Percentiles rank a stretch among this genome's conserved stretches.
Conservation (phyloP, 2,113 vertebrate genomes). For the Coptodon rendalli region DNA sequence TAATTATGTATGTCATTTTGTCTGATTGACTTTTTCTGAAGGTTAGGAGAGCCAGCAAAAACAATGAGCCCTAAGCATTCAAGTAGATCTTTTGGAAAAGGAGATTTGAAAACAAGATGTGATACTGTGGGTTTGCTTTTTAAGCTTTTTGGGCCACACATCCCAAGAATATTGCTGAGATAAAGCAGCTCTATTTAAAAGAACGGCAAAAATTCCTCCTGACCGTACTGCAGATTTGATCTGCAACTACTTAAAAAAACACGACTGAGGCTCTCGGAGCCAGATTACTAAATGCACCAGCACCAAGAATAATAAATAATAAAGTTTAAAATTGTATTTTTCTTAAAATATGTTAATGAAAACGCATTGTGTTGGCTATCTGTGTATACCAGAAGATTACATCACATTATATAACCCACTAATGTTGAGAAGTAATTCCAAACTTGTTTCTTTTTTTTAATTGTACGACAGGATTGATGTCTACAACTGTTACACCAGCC, state of each 20-base stretch:
- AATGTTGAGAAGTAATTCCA: not conserved
- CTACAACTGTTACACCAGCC: not conserved
- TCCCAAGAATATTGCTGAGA: not conserved
- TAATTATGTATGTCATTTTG: not conserved
- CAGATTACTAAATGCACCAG: not conserved
- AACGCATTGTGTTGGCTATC: not conserved
- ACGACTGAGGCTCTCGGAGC: not conserved
- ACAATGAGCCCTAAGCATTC: not conserved
- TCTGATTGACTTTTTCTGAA: not conserved
- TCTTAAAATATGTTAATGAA: not conserved
- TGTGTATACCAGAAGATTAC: not conserved
- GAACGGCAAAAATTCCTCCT: not conserved
- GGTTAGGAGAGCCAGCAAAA: not conserved
- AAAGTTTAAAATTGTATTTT: not conserved
- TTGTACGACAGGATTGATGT: not conserved
- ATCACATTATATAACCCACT: not conserved
- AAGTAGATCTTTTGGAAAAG: not conserved
- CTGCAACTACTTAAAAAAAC: not conserved
- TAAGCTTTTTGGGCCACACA: not conserved
- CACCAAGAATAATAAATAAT: not conserved
- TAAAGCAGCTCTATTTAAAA: not conserved
- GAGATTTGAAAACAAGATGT: not conserved
- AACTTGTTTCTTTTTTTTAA: not conserved
- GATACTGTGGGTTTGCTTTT: not conserved
- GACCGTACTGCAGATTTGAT: not conserved